Base-by-base conservation (phyloP, 2,888 invertebrate species). In the Eupithecia centaureata region DNA sequence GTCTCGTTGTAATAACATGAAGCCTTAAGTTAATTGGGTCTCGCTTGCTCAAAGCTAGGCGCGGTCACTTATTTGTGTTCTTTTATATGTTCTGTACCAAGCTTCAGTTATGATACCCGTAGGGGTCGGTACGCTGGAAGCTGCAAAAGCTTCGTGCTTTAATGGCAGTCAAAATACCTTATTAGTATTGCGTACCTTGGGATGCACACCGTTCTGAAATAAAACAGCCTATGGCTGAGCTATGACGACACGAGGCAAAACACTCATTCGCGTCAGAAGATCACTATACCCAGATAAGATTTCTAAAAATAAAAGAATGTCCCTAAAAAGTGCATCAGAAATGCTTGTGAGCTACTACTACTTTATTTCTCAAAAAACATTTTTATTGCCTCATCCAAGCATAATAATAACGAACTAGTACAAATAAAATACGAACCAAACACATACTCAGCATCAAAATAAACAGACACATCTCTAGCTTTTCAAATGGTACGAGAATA, bases 1-100 rank as follows among this genome's bases (percentile, higher is more conserved):
- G 57, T 65, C 47, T 61, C 7, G 25, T 22, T 54, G 65, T 65
- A 52, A 52, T 65, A 65, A 59, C 59, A 64, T 25, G 66, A 67
- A 59, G 67, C 52, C 52, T 2, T 62, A 32, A 58, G 42, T 60
- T 63, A 67, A 63, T 56, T 63, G 60, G 60, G 63, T 47, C 54
- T 63, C 27, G 47, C 13, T 62, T n/a, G 61, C 38, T 35, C 56
- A 15, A 33, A 56, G 28, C 7, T 66, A 58, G n/a, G n/a, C n/a
- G 12, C 22, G 51, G 51, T 51, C 51, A 51, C 12, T 51, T 51
- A 51, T 58, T 58, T 35, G 32, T 51, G 33, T 51, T 42, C 42
- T 18, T 42, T 42, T 42, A 38, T n/a, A 2, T n/a, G 5, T 38
- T 38, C 7, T n/a, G n/a, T 38, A 5, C 33, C 33, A 13, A 13